Evolutionary conservation across 2,888 invertebrate genomes (phyloP).

Genomic region (Cryptus armator): DNA sequence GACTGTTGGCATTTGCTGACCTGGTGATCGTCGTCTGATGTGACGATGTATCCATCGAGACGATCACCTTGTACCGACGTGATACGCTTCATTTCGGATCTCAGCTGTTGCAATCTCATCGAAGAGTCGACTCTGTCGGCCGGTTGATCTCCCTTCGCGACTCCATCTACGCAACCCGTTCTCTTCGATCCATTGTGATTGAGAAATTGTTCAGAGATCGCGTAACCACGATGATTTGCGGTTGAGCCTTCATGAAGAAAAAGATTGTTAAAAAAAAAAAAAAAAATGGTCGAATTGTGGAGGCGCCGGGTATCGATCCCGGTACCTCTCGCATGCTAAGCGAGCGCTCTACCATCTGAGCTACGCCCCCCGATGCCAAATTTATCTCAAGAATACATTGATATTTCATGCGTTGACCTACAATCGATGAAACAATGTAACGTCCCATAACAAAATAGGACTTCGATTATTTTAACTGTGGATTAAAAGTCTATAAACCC

Average conservation of each 20-base stretch:
- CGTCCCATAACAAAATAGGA: not conserved
- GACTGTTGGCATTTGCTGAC: slow-evolving; percentile 83
- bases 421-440: not conserved
- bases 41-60: slow-evolving; percentile 91
- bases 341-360: slow-evolving; percentile 77
- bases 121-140: slow-evolving; percentile 85
- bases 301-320: slow-evolving; percentile 75
- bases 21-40: slow-evolving; percentile 93
- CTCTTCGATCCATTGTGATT: slow-evolving; percentile 79
- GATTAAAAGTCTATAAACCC: too few relatives aligned
- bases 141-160: slow-evolving; percentile 81
- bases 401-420: not conserved
- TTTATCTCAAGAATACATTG: not conserved
- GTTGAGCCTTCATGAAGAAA: slow-evolving; percentile 60
- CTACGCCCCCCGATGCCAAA: slow-evolving; percentile 71
- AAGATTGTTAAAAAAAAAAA: slow-evolving; percentile 42
- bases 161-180: slow-evolving; percentile 74
- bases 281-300: slow-evolving; percentile 58
- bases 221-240: slow-evolving; percentile 63
- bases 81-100: slow-evolving; percentile 86
- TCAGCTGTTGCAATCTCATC: slow-evolving; percentile 82
- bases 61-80: slow-evolving; percentile 85
- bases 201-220: slow-evolving; percentile 64
- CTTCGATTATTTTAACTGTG: too few relatives aligned
- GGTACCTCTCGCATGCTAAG: slow-evolving; percentile 75